Conservation (phyloP, 35 echinoderm and acorn worm genomes). For the Ophiothrix spiculata region DNA sequence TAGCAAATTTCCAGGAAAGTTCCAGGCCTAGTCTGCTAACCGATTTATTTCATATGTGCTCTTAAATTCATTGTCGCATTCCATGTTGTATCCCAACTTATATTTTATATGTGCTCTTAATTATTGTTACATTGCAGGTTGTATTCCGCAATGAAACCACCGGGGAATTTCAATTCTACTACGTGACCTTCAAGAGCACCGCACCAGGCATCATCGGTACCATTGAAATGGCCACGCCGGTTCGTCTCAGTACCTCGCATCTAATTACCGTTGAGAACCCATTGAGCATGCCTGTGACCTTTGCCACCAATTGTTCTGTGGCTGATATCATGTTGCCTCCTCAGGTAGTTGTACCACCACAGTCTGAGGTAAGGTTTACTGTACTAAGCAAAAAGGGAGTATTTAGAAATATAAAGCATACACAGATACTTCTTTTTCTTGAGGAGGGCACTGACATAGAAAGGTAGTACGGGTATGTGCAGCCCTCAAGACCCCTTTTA, state of each 20-base stretch:
- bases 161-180: conserved; percentile 92
- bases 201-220: conserved; percentile 83
- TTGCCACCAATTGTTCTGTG: conserved; percentile 80
- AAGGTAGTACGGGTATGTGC: no score
- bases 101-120: background rate
- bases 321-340: conserved; percentile 85
- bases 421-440: no score
- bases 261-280: conserved; percentile 91
- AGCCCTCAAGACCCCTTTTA: no score
- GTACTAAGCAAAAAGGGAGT: no score
- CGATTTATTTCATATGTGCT: background rate
- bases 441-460: no score
- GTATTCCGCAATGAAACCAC: conserved; percentile 82
- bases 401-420: no score
- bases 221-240: conserved; percentile 92
- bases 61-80: background rate
- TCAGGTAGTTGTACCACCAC: conserved; percentile 85
- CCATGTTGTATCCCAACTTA: background rate
- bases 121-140: conserved; percentile 45
- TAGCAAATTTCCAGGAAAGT: no score
- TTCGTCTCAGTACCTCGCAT: conserved; percentile 86
- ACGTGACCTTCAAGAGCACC: conserved; percentile 92
- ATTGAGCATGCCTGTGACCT: conserved; percentile 65
- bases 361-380: conserved; percentile 95
- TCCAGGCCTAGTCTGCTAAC: no score